Base-by-base conservation (phyloP, 2,888 invertebrate species). In the Stegophylla sp. region DNA sequence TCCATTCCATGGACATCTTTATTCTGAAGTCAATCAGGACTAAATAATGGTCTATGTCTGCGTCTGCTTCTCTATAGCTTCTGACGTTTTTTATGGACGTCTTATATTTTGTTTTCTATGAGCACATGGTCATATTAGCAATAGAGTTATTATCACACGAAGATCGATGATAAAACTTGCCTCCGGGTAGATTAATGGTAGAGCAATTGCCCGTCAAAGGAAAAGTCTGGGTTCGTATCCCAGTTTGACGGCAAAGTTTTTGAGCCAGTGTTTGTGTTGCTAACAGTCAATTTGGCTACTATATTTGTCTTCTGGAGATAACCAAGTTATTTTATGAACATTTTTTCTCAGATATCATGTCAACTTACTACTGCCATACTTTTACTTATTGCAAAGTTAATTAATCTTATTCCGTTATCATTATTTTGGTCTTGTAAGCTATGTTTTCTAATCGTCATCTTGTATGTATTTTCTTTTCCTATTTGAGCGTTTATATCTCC, bases 1-100 rank as follows among this genome's bases (percentile, higher is more conserved):
- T 64, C 64, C 64, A 43, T 43, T 43, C 64, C 64, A 43, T 64
- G 3, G 41, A 64, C 64, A 64, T 64, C 23, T 64, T 64, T 64
- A 43, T 43, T 43, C 5, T 43, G 23, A 64, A 64, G 64, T 64
- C 43, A 64, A 23, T 43, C 23, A 64, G 64, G 43, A 43, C 43
- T 7, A 64, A 43, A 43, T 64, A 64, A 64, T 64, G 7, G 23
- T 64, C 64, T 23, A 41, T 64, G 20, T 64, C 41, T 64, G 43
- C 43, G 43, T 43, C 43, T 64, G 64, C 64, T 43, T 43, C 23
- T 64, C 23, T 64, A 5, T 64, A 43, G 1, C 43, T 64, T 13
- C 43, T 64, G 20, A 43, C 43, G 23, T 64, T 43, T 64, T 43
- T 64, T 64, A 41, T 43, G 20, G 43, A 43, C 20, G 23, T 43